phyloP scores from a whole-genome alignment of 2,888 invertebrate genomes.

The Podotricha telesiphe region DNA sequence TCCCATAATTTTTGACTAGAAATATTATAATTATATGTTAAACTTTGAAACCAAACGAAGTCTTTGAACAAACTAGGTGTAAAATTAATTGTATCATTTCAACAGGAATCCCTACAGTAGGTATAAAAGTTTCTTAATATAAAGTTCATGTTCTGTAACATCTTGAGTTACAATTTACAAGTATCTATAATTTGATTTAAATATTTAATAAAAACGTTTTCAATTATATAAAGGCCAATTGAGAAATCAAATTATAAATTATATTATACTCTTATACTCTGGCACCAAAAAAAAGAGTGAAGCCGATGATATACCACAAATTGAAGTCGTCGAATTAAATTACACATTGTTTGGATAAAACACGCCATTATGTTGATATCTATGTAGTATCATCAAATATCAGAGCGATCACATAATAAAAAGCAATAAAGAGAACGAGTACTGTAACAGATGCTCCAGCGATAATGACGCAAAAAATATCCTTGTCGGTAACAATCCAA shows the following conservation, averaged over 20 bases:
- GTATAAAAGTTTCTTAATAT: constrained; percentile 38
- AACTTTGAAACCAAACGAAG: background rate
- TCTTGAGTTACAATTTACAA: constrained; percentile 41
- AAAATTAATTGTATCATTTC: constrained; percentile 34
- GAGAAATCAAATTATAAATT: background rate
- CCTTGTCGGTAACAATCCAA: constrained; percentile 35
- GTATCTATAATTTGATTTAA: constrained; percentile 34
- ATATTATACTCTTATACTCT: too few relatives aligned
- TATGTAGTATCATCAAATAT: constrained; percentile 41
- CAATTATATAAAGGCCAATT: constrained; percentile 1
- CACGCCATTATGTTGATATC: constrained; percentile 26
- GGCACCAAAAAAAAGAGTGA: too few relatives aligned
- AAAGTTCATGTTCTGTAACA: constrained; percentile 36
- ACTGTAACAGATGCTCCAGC: constrained; percentile 51
- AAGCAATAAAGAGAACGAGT: constrained; percentile 56
- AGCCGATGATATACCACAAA: background rate
- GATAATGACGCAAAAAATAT: constrained; percentile 49
- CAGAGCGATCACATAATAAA: constrained; percentile 43
- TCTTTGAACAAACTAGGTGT: background rate
- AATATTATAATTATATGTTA: background rate
- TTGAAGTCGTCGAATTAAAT: constrained; percentile 4
- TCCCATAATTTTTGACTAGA: too few relatives aligned
- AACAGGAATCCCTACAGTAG: constrained; percentile 24
- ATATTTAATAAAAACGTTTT: constrained; percentile 22
- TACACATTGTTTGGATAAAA: background rate